Evolutionary conservation across 2,797 vertebrate species (phyloP).

Genomic region (Xiphorhynchus erythropygius): DNA sequence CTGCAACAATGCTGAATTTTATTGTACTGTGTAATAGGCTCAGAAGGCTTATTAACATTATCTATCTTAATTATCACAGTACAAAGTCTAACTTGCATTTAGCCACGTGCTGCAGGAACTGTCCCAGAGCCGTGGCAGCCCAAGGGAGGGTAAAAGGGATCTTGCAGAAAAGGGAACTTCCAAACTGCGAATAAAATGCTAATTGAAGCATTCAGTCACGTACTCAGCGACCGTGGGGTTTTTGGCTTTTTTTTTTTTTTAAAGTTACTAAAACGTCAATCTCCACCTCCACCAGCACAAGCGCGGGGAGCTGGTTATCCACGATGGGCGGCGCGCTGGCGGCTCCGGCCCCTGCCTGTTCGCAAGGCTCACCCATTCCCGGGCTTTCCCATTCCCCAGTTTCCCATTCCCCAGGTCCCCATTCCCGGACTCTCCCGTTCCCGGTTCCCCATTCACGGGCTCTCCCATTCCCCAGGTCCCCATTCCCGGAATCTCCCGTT

Average conservation of each 20-base stretch:
- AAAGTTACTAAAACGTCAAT: no score
- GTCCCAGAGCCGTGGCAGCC: rapidly evolving
- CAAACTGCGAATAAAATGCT: neutral
- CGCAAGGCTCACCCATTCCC: no score
- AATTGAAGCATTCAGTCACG: rapidly evolving
- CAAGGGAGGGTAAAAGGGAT: rapidly evolving
- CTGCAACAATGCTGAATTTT: neutral
- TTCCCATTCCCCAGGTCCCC: no score
- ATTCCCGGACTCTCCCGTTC: no score
- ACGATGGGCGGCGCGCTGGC: neutral
- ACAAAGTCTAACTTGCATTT: neutral
- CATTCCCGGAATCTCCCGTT: no score
- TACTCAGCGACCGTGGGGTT: neutral
- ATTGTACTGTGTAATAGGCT: rapidly evolving
- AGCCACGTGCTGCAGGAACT: neutral
- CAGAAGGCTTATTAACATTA: neutral
- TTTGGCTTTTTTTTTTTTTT: no score
- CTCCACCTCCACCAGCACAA: neutral
- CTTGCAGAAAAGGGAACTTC: rapidly evolving
- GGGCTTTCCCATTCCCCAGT: no score
- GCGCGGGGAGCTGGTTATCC: neutral
- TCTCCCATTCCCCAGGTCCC: no score
- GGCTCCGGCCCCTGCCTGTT: no score
- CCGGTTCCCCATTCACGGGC: no score
- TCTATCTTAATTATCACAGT: neutral